Evolutionary conservation across 1,140 invertebrate genomes (phyloP).

Genomic region (Drosophila santomea): DNA sequence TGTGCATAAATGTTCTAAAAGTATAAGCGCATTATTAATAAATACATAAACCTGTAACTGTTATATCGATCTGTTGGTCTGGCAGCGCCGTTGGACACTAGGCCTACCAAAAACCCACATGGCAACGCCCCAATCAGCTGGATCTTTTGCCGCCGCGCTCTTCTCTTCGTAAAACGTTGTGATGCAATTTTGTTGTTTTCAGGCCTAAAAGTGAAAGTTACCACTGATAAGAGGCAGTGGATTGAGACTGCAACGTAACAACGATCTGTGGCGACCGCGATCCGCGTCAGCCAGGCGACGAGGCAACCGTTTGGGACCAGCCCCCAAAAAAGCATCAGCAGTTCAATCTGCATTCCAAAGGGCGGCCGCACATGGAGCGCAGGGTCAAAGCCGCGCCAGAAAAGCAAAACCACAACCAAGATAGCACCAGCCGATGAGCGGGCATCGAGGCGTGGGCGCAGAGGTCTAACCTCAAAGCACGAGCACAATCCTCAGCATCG

Average conservation of each 20-base stretch:
- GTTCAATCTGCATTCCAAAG: conserved; percentile 20
- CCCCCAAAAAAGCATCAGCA: not conserved
- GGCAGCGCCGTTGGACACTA: not conserved
- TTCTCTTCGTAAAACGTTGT: conserved; percentile 40
- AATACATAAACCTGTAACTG: no score
- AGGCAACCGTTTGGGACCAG: not conserved
- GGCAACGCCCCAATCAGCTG: conserved; percentile 18
- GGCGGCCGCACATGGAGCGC: conserved; percentile 17
- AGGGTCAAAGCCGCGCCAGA: conserved; percentile 9
- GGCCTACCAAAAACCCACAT: not conserved
- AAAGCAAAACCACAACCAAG: not conserved
- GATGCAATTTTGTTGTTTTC: conserved; percentile 75
- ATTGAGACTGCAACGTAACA: conserved; percentile 6
- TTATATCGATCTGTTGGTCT: not conserved
- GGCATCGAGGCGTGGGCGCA: conserved; percentile 28
- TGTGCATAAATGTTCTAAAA: no score
- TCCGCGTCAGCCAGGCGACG: not conserved
- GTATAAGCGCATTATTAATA: no score
- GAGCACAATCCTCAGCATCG: conserved; percentile 19
- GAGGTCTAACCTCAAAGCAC: conserved; percentile 60
- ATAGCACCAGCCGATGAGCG: conserved; percentile 56
- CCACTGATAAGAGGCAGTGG: conserved; percentile 26
- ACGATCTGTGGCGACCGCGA: no score
- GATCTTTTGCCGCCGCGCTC: conserved; percentile 32
- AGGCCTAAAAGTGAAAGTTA: conserved; percentile 67